phyloP scores from a whole-genome alignment of 2,113 vertebrate genomes.

The Halcyon senegalensis region DNA sequence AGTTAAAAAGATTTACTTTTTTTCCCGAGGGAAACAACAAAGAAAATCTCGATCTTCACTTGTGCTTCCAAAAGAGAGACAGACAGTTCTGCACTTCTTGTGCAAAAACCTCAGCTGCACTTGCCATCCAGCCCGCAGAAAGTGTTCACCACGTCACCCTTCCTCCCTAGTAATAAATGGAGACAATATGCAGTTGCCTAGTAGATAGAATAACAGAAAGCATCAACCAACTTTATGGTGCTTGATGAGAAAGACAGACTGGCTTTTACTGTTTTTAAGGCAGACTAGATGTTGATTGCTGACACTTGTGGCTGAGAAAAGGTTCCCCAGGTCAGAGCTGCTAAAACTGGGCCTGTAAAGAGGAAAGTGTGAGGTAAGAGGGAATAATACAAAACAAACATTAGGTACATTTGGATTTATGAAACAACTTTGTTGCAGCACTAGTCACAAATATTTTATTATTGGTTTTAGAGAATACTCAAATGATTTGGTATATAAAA shows the following conservation, averaged over 20 bases:
- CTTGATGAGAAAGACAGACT: background rate
- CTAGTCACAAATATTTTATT: background rate
- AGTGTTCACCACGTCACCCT: background rate
- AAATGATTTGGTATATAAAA: background rate
- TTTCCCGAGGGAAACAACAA: background rate
- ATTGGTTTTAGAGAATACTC: background rate
- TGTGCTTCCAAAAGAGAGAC: background rate
- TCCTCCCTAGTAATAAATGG: background rate
- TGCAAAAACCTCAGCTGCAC: background rate
- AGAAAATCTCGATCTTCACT: background rate
- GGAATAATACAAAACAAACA: conserved; percentile 20
- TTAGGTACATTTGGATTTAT: background rate
- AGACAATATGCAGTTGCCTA: conserved; percentile 1
- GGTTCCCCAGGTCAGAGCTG: background rate
- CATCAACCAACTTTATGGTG: background rate
- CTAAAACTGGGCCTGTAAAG: background rate
- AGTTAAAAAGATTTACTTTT: background rate
- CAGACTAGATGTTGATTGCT: background rate
- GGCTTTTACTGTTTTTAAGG: background rate
- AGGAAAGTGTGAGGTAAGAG: background rate
- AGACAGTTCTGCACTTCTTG: background rate
- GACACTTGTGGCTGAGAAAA: background rate
- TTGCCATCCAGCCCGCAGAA: background rate
- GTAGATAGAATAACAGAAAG: conserved; percentile 10
- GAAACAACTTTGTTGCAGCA: background rate